These are phyloP conservation scores for Microctenopoma steveboyesi DNA, from an alignment of 2,797 vertebrate species.

Conservation along the genomic window DNA sequence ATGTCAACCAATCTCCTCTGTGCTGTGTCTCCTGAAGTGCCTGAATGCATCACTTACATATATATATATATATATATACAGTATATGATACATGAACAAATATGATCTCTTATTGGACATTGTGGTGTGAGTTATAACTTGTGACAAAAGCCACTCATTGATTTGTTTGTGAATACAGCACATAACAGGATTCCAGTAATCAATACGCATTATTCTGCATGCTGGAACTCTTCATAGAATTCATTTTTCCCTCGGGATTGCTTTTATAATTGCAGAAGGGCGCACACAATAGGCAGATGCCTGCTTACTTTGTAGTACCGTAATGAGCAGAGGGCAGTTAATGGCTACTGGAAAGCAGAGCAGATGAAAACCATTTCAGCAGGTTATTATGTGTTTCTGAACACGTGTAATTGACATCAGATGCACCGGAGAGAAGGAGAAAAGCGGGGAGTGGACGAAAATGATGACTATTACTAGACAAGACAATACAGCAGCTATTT, in stretches of 20 bases:
- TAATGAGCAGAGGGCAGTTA: conserved; percentile 16
- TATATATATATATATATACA: too few species aligned
- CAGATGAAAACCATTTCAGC: conserved; percentile 32
- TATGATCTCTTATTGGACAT: background rate
- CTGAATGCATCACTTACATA: too few species aligned
- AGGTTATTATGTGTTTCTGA: conserved; percentile 27
- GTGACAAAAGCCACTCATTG: conserved; percentile 12
- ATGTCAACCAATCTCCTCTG: too few species aligned
- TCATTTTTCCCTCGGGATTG: conserved; percentile 16
- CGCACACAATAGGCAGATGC: conserved; percentile 17
- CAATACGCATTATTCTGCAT: conserved; percentile 21
- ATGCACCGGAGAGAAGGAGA: background rate
- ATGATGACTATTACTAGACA: background rate
- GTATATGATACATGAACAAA: too few species aligned
- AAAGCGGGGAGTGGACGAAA: background rate
- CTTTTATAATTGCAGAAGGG: conserved; percentile 30
- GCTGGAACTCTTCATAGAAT: conserved; percentile 1
- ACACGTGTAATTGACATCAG: conserved; percentile 17
- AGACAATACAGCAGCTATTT: background rate
- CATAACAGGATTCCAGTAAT: conserved; percentile 8
- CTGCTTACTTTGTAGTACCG: conserved; percentile 11
- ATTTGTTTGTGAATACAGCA: background rate
- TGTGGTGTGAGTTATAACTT: background rate
- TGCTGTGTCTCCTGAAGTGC: too few species aligned
- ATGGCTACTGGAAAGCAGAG: conserved; percentile 22